Evolutionary conservation across 1,140 invertebrate genomes (phyloP).

Genomic region (Drosophila littoralis): DNA sequence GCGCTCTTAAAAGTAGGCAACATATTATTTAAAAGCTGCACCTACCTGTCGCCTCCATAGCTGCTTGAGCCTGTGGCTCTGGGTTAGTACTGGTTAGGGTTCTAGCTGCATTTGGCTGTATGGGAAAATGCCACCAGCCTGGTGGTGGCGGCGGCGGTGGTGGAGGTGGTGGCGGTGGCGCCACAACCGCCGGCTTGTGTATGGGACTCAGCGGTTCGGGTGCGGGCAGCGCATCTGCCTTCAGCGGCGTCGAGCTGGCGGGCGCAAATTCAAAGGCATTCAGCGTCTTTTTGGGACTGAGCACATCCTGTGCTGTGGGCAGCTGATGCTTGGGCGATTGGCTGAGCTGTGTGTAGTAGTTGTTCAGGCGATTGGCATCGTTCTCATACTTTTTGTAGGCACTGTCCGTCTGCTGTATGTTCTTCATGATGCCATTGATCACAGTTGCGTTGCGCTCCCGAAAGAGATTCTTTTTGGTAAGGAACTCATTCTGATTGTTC

Average conservation of each 20-base stretch:
- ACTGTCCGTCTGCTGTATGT: conserved; percentile 75
- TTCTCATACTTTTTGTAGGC: conserved; percentile 83
- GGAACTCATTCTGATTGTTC: conserved; percentile 75
- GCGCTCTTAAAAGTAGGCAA: conserved; percentile 61
- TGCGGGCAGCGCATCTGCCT: conserved; percentile 50
- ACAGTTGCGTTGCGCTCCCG: conserved; percentile 81
- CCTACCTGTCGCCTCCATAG: conserved; percentile 45
- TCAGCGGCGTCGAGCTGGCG: conserved; percentile 49
- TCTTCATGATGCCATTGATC: conserved; percentile 83
- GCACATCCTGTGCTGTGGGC: conserved; percentile 39
- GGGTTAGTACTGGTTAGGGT: conserved; percentile 65
- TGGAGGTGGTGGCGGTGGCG: conserved; percentile 54
- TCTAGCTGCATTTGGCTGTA: conserved; percentile 39
- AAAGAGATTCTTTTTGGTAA: conserved; percentile 83
- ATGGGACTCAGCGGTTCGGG: conserved; percentile 67
- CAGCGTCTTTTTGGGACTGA: conserved; percentile 74
- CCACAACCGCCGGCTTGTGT: conserved; percentile 43
- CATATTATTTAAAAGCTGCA: conserved; percentile 24
- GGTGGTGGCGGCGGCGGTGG: conserved; percentile 75
- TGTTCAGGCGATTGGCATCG: conserved; percentile 81
- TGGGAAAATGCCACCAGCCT: conserved; percentile 70
- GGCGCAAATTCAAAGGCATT: conserved; percentile 66
- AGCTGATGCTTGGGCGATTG: conserved; percentile 73
- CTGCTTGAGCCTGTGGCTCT: conserved; percentile 21
- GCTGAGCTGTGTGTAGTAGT: conserved; percentile 74